These are phyloP conservation scores for Amyelois transitella DNA, from an alignment of 1,140 invertebrate species.

Conservation along the genomic window DNA sequence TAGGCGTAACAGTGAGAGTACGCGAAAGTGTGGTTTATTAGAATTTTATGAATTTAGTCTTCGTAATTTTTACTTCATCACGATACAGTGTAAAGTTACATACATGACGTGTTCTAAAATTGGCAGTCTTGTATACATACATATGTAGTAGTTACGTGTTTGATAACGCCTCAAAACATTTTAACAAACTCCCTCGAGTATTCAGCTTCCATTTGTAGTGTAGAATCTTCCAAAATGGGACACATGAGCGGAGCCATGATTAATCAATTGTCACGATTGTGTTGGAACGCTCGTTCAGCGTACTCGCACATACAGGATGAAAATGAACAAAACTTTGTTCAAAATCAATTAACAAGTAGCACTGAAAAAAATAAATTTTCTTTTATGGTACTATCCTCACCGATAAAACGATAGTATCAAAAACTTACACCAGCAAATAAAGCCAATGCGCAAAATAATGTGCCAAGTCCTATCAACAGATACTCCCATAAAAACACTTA, in stretches of 20 bases:
- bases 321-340: background rate
- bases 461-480: too few relatives aligned
- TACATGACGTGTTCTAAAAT: background rate
- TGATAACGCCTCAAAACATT: too few relatives aligned
- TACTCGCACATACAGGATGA: background rate
- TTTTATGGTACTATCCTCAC: too few relatives aligned
- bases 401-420: too few relatives aligned
- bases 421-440: too few relatives aligned
- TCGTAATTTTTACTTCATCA: background rate
- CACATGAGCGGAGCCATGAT: background rate
- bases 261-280: background rate
- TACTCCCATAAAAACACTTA: too few relatives aligned
- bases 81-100: background rate
- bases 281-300: background rate
- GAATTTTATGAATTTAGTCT: background rate
- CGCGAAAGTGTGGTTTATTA: constrained; percentile 1
- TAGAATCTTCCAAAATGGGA: background rate
- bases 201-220: background rate
- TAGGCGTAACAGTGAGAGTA: constrained; percentile 2
- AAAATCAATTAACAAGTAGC: too few relatives aligned
- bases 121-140: too few relatives aligned
- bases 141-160: too few relatives aligned
- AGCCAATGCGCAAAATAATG: too few relatives aligned
- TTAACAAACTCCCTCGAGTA: background rate
- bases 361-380: too few relatives aligned